Evolutionary conservation across 2,888 invertebrate species (phyloP).

Genomic region (Cheilosia pagana): DNA sequence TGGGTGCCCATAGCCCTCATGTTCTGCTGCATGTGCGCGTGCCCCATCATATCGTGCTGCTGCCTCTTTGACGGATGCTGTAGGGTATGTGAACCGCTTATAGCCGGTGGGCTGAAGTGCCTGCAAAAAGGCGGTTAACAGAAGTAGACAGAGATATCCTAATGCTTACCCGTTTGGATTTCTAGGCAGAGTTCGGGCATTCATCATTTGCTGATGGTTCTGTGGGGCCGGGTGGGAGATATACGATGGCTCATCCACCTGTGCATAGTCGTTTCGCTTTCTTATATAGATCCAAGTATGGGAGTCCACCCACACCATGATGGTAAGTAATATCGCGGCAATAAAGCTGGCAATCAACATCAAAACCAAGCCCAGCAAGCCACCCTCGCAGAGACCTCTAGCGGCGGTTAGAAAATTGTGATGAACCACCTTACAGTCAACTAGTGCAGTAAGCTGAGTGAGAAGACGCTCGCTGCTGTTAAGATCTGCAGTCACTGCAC

Average conservation of each 20-base stretch:
- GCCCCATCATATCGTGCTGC: constrained; percentile 83
- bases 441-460: constrained; percentile 87
- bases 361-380: constrained; percentile 91
- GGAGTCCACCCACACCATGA: constrained; percentile 96
- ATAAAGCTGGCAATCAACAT: constrained; percentile 94
- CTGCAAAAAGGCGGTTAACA: constrained; percentile 77
- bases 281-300: constrained; percentile 98
- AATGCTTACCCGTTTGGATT: constrained; percentile 83
- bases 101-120: constrained; percentile 83
- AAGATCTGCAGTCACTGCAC: constrained; percentile 90
- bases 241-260: constrained; percentile 91
- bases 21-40: constrained; percentile 84
- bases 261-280: constrained; percentile 91
- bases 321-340: constrained; percentile 94
- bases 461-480: constrained; percentile 90
- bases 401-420: constrained; percentile 92
- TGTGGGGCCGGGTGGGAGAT: constrained; percentile 83
- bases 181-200: constrained; percentile 84
- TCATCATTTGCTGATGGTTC: constrained; percentile 84
- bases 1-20: constrained; percentile 86
- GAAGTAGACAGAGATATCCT: not conserved
- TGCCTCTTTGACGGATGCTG: constrained; percentile 83
- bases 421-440: constrained; percentile 93
- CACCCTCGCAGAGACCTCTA: constrained; percentile 92
- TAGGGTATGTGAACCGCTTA: constrained; percentile 83